phyloP scores from a whole-genome alignment of 2,888 invertebrate species.

The Pristionchus exspectatus region DNA sequence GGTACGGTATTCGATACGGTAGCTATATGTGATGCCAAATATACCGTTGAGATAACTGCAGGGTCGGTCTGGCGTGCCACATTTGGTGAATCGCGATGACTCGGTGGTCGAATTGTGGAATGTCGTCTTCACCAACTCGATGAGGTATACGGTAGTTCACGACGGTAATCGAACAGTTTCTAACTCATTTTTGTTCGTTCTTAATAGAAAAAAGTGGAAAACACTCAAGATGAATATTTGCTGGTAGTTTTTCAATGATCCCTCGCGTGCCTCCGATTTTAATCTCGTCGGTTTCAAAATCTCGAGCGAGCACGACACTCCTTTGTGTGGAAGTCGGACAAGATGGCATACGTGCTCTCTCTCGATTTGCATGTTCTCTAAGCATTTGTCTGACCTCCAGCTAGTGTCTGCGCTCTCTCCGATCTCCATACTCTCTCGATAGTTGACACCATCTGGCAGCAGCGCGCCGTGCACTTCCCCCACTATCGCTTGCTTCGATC shows the following conservation, averaged over 20 bases:
- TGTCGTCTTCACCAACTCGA: conserved; percentile 97
- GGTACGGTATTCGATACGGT: conserved; percentile 42
- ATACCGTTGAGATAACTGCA: not conserved
- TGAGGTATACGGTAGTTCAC: conserved; percentile 83
- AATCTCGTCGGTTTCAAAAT: conserved; percentile 25
- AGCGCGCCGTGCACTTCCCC: not conserved
- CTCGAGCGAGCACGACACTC: conserved; percentile 12
- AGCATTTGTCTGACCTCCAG: not conserved
- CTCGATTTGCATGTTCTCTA: conserved; percentile 15
- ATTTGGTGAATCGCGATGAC: conserved; percentile 96
- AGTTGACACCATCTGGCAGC: conserved; percentile 26
- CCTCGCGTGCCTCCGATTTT: not conserved
- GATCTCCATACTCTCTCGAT: conserved; percentile 19
- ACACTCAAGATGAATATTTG: not conserved
- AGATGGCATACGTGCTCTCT: not conserved
- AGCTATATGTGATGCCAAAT: not conserved
- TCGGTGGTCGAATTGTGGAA: conserved; percentile 99
- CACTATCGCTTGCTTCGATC: conserved; percentile 27
- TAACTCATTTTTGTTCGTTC: not conserved
- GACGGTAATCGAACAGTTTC: not conserved
- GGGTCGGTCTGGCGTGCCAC: conserved; percentile 90
- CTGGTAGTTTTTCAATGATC: not conserved
- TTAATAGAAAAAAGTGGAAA: not conserved
- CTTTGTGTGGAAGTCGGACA: conserved; percentile 9
- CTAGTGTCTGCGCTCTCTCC: conserved; percentile 4